Base-by-base conservation (phyloP, 2,888 invertebrate species). In the Hydrotaea cyrtoneurina region DNA sequence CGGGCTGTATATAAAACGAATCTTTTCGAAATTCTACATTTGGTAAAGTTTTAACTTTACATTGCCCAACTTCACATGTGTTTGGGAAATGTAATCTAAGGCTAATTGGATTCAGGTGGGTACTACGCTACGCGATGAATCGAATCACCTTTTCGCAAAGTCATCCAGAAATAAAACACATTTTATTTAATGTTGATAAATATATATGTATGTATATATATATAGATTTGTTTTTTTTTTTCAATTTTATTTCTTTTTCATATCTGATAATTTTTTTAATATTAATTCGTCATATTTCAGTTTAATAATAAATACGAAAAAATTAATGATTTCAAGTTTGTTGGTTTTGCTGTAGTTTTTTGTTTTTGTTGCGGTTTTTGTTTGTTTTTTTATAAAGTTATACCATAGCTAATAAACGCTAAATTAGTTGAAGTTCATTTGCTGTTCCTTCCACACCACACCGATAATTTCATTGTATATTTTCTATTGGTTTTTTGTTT, bases 381-480 rank as follows among this genome's bases (percentile, higher is more conserved):
- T 53, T 53, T 26, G 59, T 50, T 15, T 21, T 46, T 83, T 72
- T 77, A 71, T 80, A 73, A 82, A 78, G 79, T 82, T 80, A 66
- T 73, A 76, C 23, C 76, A 80, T 80, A 76, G 75, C 55, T 78
- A 82, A 78, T 77, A 74, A 85, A 77, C 53, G 62, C 79, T 85
- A 82, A 80, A 77, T 79, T 66, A 74, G 69, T 69, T 69, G 55
- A 71, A 26, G 19, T 71, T 72, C 36, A 11, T 69, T 36, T 36
- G 19, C 2, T 43, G 17, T 66, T 19, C 17, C 3, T 46, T 46
- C 43, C 46, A 39, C 11, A 55, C 55, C 55, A 55, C 55, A 55
- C 23, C 26, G 23, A 59, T 59, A 21, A 55, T 19, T 55, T 55
- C 11, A 19, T 59, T 59, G 2, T 59, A 21, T 23, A 59, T 50